Evolutionary conservation across 2,797 vertebrate genomes (phyloP).

Genomic region (Oreonectes daqikongensis): DNA sequence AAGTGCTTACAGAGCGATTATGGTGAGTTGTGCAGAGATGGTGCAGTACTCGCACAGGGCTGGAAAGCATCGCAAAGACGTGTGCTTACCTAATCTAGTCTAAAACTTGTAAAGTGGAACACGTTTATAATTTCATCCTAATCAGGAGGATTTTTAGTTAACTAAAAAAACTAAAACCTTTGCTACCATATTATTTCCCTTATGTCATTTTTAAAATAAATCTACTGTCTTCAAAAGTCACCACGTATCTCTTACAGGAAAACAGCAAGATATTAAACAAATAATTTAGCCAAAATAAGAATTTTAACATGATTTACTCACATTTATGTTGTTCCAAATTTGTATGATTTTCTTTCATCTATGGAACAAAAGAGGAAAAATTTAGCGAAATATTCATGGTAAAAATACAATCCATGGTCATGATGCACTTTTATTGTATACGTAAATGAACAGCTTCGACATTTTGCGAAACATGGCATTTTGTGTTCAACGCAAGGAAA

Average conservation of each 20-base stretch:
- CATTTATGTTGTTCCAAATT: too few relatives aligned
- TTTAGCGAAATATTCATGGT: not conserved
- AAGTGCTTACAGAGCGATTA: slow-evolving; percentile 81
- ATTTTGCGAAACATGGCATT: too few relatives aligned
- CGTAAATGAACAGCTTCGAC: too few relatives aligned
- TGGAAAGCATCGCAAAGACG: slow-evolving; percentile 53
- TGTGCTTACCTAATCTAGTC: slow-evolving; percentile 1
- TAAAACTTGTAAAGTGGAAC: slow-evolving; percentile 5
- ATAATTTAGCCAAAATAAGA: not conserved
- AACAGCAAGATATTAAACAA: not conserved
- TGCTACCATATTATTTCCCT: too few relatives aligned
- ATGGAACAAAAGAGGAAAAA: not conserved
- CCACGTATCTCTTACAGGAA: not conserved
- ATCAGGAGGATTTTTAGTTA: too few relatives aligned
- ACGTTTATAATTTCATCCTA: not conserved
- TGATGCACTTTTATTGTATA: too few relatives aligned
- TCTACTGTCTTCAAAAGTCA: not conserved
- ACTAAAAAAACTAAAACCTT: too few relatives aligned
- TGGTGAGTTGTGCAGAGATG: slow-evolving; percentile 72
- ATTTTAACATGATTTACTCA: too few relatives aligned
- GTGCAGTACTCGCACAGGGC: slow-evolving; percentile 71
- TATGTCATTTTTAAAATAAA: too few relatives aligned
- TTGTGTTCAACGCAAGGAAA: too few relatives aligned
- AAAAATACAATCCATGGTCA: too few relatives aligned
- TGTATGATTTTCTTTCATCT: not conserved